Percentiles rank a stretch among this genome's conserved stretches.
Conservation (phyloP, 2,113 vertebrate genomes). For the Athene cunicularia region DNA sequence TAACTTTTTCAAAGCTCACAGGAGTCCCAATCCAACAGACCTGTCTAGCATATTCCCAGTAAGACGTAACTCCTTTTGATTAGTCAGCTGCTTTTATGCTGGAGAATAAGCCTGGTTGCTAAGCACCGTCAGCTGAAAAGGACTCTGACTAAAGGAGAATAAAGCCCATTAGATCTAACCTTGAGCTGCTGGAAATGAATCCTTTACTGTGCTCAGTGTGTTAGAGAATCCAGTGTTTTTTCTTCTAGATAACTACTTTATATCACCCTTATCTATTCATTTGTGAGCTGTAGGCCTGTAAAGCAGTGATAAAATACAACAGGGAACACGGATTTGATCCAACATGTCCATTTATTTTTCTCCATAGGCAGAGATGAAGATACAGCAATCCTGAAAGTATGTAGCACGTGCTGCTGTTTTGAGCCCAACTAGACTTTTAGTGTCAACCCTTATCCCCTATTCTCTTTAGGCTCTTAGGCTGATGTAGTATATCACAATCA, state of each 20-base stretch:
- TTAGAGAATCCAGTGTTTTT: neutral
- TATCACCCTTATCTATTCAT: conserved; percentile 6
- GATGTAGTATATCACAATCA: conserved; percentile 52
- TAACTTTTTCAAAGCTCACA: neutral
- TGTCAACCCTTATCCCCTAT: conserved; percentile 43
- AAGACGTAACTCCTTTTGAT: neutral
- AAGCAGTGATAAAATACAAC: conserved; percentile 2
- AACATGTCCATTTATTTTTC: conserved; percentile 34
- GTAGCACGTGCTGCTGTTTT: conserved; percentile 31
- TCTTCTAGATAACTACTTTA: neutral
- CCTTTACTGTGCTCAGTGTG: neutral
- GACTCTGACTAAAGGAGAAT: neutral
- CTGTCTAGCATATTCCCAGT: neutral
- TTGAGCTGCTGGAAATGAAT: neutral
- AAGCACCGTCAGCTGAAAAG: neutral
- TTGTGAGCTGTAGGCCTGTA: neutral
- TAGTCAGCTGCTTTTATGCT: neutral
- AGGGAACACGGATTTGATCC: neutral
- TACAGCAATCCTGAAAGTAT: neutral
- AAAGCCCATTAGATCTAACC: neutral
- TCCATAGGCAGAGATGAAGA: conserved; percentile 34
- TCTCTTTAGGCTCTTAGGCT: neutral
- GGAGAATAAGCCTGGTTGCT: neutral
- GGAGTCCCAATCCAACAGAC: neutral
- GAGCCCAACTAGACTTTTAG: neutral